Evolutionary conservation across 2,888 invertebrate genomes (phyloP), one percentile per base, ranked within the genome.

Genomic region (Boloria selene): DNA sequence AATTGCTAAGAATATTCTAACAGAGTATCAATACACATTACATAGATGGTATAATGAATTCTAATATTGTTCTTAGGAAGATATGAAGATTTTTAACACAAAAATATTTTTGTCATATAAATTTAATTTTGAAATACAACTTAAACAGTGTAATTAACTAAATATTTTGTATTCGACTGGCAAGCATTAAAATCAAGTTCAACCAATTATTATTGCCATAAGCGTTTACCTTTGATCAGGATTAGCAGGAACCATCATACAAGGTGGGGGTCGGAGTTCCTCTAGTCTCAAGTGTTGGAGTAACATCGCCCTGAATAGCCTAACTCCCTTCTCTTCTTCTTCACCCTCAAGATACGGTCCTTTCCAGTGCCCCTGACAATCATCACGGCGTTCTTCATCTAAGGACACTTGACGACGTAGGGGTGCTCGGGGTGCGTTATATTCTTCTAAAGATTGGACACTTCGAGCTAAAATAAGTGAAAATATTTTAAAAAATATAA

Each of bases 311-410:
- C 91, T 75, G 86, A 93, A 87, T 79, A 94, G 79, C 74, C 93
- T 71, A 72, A 93, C 88, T 38, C 93, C 88, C 71, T 86, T 80
- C 78, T 93, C 90, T 26, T 90, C 90, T 61, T 91, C 92, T 38
- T 91, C 90, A 0, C 88, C 93, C 59, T 85, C 87, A 5, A 89
- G 78, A 18, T 86, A 85, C 0, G 84, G 80, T 0, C 88, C 87
- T 55, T 84, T 75, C 87, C 92, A 93, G 72, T 93, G 93, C 0
- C 92, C 93, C 64, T 86, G 93, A 70, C 89, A 93, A 75, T 91
- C 92, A 64, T 92, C 92, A 0, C 88, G 82, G 0, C 93, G 77
- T 70, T 93, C 93, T 69, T 93, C 93, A 26, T 93, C 93, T 22
- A 93, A 69, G 1, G 93, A 93, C 0, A 93, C 87, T 70, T 93